Evolutionary conservation across 2,113 vertebrate species (phyloP).

Genomic region (Centropus bengalensis): DNA sequence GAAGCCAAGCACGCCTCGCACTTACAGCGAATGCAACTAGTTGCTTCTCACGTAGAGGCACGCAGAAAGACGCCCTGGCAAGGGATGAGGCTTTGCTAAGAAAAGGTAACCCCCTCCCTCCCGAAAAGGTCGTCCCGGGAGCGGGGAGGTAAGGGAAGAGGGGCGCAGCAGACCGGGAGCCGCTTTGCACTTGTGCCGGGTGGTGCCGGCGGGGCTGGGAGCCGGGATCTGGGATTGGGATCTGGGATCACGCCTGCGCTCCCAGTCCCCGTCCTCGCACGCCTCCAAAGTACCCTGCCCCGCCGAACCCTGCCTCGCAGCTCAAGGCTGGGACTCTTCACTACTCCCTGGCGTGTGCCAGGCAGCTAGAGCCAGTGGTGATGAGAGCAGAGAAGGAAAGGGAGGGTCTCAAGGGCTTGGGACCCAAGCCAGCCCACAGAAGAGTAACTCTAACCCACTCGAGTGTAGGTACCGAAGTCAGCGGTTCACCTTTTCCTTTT

Average conservation of each 20-base stretch:
- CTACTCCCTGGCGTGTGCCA: background rate
- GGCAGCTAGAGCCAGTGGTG: background rate
- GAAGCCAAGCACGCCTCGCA: background rate
- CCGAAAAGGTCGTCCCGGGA: background rate
- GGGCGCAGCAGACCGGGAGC: background rate
- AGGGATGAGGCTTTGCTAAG: background rate
- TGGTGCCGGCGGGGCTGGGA: background rate
- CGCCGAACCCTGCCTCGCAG: background rate
- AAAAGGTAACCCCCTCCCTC: background rate
- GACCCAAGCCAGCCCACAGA: background rate
- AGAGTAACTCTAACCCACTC: background rate
- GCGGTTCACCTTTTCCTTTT: rapidly evolving
- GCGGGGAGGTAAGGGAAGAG: background rate
- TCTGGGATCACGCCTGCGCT: no score
- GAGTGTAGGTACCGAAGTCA: background rate
- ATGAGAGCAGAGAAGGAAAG: background rate
- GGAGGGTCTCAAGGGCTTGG: no score
- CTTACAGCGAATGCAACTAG: background rate
- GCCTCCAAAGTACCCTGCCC: background rate
- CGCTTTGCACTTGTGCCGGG: background rate
- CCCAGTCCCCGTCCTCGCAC: background rate
- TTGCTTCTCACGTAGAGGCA: background rate
- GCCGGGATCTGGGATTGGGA: no score
- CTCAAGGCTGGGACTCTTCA: background rate
- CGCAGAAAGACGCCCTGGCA: background rate